phyloP scores from a whole-genome alignment of 1,140 invertebrate genomes.

The Mycetomoellerius zeteki region DNA sequence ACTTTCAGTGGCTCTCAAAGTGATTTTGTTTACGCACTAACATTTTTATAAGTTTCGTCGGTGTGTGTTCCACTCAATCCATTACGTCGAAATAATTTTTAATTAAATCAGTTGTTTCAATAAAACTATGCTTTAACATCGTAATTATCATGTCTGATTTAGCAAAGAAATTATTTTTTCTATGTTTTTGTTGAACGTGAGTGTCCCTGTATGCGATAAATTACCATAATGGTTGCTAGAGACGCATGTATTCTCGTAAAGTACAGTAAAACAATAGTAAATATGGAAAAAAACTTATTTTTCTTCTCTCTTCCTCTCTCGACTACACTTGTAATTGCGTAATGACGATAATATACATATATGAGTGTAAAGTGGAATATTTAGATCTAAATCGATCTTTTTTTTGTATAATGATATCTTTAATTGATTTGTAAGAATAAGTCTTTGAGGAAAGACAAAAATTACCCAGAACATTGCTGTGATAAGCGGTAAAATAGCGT shows the following conservation, averaged over 20 bases:
- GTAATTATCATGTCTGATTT: slow-evolving; percentile 37
- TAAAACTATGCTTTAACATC: background rate
- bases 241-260: slow-evolving; percentile 26
- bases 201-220: background rate
- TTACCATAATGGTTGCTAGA: background rate
- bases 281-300: background rate
- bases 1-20: background rate
- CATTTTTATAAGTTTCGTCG: background rate
- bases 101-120: slow-evolving; percentile 11
- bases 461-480: background rate
- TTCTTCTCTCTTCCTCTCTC: background rate
- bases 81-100: slow-evolving; percentile 2
- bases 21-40: background rate
- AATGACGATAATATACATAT: background rate
- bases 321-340: background rate
- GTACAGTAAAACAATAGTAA: background rate
- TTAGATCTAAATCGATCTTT: background rate
- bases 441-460: background rate
- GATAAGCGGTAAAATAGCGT: background rate
- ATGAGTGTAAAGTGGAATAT: background rate
- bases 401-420: slow-evolving; percentile 7
- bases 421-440: slow-evolving; percentile 13
- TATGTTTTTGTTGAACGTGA: background rate
- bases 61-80: background rate
- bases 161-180: slow-evolving; percentile 13